Percentiles rank a stretch among this genome's conserved stretches.
These are phyloP conservation scores for Cheirogaleus medius DNA, from an alignment of 2,113 vertebrate species.

Conservation along the genomic window DNA sequence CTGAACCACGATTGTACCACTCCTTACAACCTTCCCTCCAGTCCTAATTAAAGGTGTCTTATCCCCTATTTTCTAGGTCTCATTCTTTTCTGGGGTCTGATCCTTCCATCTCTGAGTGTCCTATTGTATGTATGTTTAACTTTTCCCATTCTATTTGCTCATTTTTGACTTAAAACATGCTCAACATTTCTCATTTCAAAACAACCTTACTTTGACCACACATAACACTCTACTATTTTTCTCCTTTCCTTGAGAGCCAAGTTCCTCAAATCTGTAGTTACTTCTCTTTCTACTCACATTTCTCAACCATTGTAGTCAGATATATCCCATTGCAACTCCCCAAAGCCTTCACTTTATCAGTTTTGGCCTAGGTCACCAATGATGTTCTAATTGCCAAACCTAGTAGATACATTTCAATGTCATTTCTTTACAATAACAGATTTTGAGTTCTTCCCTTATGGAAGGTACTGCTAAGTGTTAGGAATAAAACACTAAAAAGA, in stretches of 20 bases:
- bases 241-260: not conserved
- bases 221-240: not conserved
- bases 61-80: not conserved
- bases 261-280: not conserved
- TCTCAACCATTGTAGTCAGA: not conserved
- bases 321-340: not conserved
- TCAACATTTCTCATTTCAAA: not conserved
- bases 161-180: not conserved
- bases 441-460: not conserved
- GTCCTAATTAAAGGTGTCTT: not conserved
- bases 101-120: not conserved
- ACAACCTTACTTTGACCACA: not conserved
- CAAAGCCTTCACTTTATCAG: not conserved
- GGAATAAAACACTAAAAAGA: not conserved
- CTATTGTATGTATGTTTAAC: not conserved
- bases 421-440: not conserved
- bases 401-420: not conserved
- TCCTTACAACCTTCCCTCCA: not conserved
- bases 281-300: not conserved
- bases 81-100: not conserved
- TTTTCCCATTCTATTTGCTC: not conserved
- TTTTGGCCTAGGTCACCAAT: not conserved
- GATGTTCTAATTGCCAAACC: not conserved
- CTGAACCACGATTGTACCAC: not conserved
- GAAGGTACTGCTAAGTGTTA: not conserved